Evolutionary conservation across 1,140 invertebrate genomes (phyloP).

Genomic region (Cyclina sinensis): DNA sequence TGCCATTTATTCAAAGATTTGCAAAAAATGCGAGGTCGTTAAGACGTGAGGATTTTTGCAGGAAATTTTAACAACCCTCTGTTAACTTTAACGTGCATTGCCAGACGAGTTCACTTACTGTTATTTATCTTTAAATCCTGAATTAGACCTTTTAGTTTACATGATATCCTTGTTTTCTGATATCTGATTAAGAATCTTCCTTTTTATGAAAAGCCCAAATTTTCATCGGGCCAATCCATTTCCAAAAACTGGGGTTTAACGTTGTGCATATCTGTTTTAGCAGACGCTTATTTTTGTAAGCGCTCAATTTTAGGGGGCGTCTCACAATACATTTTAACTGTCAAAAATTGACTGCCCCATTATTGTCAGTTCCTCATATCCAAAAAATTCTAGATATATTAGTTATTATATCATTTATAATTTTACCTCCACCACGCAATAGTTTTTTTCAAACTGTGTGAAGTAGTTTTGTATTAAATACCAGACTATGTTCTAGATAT

Average conservation of each 20-base stretch:
- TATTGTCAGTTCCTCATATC: too few relatives aligned
- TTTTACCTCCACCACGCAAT: too few relatives aligned
- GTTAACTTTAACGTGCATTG: neutral
- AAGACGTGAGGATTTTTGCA: constrained; percentile 17
- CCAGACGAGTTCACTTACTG: neutral
- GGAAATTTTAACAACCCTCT: constrained; percentile 9
- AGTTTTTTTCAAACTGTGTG: too few relatives aligned
- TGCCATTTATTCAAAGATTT: constrained; percentile 7
- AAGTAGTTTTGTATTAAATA: too few relatives aligned
- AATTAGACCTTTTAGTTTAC: neutral
- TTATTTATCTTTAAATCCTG: neutral
- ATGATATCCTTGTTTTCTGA: neutral
- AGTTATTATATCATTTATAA: too few relatives aligned
- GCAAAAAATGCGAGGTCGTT: constrained; percentile 20
- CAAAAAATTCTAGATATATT: too few relatives aligned
- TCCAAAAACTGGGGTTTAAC: constrained; percentile 7
- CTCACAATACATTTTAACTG: constrained; percentile 9
- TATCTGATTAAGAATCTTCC: constrained; percentile 8
- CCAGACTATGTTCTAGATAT: too few relatives aligned
- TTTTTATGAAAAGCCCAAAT: constrained; percentile 56
- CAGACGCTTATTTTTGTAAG: constrained; percentile 39
- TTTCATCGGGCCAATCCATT: constrained; percentile 57
- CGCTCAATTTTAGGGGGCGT: neutral
- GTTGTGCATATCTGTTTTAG: constrained; percentile 1
- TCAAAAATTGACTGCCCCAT: too few relatives aligned